Percentiles rank a stretch among this genome's conserved stretches.
Evolutionary conservation across 2,888 invertebrate species (phyloP).

Genomic region (Malthinus flaveolus): DNA sequence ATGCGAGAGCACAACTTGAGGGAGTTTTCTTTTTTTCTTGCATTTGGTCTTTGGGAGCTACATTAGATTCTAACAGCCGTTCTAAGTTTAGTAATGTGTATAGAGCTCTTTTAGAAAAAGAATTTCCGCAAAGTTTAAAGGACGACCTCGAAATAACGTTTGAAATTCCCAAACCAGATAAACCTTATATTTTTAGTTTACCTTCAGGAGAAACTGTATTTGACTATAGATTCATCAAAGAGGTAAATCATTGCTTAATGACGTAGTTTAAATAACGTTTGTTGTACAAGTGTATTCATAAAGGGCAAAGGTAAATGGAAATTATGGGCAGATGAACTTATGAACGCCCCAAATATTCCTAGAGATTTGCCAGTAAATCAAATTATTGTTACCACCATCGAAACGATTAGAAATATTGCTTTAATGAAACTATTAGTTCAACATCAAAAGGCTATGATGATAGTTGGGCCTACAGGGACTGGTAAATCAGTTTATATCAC

Average conservation of each 20-base stretch:
- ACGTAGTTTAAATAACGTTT: not conserved
- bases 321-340: conserved; percentile 84
- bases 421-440: conserved; percentile 78
- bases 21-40: conserved; percentile 91
- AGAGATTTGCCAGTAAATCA: conserved; percentile 92
- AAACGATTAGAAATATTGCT: conserved; percentile 82
- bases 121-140: conserved; percentile 70
- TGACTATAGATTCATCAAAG: conserved; percentile 89
- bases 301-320: conserved; percentile 92
- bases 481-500: conserved; percentile 91
- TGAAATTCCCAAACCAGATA: conserved; percentile 64
- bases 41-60: conserved; percentile 91
- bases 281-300: conserved; percentile 3
- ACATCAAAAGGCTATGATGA: conserved; percentile 81
- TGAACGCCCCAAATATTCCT: conserved; percentile 75
- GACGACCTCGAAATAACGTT: conserved; percentile 61
- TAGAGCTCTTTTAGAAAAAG: conserved; percentile 80
- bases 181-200: conserved; percentile 82
- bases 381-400: conserved; percentile 90
- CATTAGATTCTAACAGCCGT: conserved; percentile 72
- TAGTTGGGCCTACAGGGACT: conserved; percentile 93
- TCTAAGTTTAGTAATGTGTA: conserved; percentile 78
- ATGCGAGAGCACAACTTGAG: conserved; percentile 84
- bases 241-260: conserved; percentile 60
- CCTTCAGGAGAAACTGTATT: conserved; percentile 84